A percentile compares a stretch with the other conserved stretches of the same genome.
Evolutionary conservation across 2,113 vertebrate species (phyloP).

Genomic region (Poeciliopsis turrubarensis): DNA sequence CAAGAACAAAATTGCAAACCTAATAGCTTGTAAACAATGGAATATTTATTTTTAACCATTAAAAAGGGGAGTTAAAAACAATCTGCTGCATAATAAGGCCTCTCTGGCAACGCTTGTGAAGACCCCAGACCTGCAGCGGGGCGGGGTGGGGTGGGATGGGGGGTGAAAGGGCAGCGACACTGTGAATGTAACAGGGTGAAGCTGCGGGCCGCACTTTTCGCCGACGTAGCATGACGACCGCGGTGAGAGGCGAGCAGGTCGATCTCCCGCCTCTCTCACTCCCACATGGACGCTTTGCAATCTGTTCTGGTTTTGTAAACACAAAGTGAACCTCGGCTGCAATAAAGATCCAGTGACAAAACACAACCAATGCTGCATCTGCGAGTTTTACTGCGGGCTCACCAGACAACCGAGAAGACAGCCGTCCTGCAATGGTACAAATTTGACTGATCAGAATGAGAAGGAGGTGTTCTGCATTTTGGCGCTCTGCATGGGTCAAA

Average conservation of each 20-base stretch:
- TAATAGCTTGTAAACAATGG: constrained; percentile 31
- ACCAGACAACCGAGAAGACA: background rate
- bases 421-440: background rate
- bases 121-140: constrained; percentile 7
- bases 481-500: too few relatives aligned
- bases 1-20: constrained; percentile 29
- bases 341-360: constrained; percentile 72
- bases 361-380: constrained; percentile 31
- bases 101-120: constrained; percentile 18
- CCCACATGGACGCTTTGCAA: constrained; percentile 54
- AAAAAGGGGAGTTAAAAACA: constrained; percentile 2
- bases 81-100: constrained; percentile 28
- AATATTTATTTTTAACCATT: constrained; percentile 38
- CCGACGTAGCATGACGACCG: constrained; percentile 27
- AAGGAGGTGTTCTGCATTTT: background rate
- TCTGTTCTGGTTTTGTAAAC: constrained; percentile 72
- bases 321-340: constrained; percentile 71
- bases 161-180: constrained; percentile 8
- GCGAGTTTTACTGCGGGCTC: constrained; percentile 23
- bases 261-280: constrained; percentile 34
- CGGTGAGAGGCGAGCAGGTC: constrained; percentile 17
- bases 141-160: background rate
- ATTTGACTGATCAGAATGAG: too few relatives aligned
- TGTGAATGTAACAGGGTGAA: constrained; percentile 65
- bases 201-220: constrained; percentile 41